These are phyloP conservation scores for Listrodromus nycthemerus DNA, from an alignment of 2,888 invertebrate genomes.

Conservation along the genomic window DNA sequence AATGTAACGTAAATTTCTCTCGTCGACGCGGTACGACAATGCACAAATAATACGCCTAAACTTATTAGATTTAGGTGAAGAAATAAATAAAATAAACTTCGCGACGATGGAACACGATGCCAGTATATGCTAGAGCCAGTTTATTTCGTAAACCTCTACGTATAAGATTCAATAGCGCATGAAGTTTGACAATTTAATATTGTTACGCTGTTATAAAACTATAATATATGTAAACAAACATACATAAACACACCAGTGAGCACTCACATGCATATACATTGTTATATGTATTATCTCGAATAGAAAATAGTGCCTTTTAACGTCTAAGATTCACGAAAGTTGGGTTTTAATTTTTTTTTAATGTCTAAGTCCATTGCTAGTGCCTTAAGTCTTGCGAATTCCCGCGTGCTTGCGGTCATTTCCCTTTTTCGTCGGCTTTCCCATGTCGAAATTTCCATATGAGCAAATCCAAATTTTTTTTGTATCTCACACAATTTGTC, in stretches of 20 bases:
- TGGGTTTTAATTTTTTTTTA: constrained; percentile 71
- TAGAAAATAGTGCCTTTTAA: constrained; percentile 82
- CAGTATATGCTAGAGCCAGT: constrained; percentile 83
- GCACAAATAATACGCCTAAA: constrained; percentile 64
- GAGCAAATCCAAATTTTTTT: constrained; percentile 6
- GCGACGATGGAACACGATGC: constrained; percentile 77
- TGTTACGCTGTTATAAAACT: constrained; percentile 72
- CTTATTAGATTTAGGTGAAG: constrained; percentile 51
- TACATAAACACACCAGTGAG: background rate
- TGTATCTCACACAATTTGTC: constrained; percentile 2
- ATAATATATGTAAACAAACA: constrained; percentile 37
- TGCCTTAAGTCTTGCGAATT: constrained; percentile 81
- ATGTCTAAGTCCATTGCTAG: constrained; percentile 79
- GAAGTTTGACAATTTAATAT: constrained; percentile 67
- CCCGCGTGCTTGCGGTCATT: constrained; percentile 71
- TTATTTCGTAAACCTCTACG: constrained; percentile 77
- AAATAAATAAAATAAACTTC: constrained; percentile 47
- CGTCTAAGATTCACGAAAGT: constrained; percentile 72
- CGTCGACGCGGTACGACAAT: constrained; percentile 51
- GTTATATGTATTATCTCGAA: constrained; percentile 61
- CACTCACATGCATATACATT: constrained; percentile 40
- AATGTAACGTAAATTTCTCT: constrained; percentile 54
- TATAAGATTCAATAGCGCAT: constrained; percentile 66
- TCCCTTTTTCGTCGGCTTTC: constrained; percentile 55
- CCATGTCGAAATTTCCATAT: background rate